Evolutionary conservation across 1,140 invertebrate genomes (phyloP).

Genomic region (Metopolophium dirhodum): DNA sequence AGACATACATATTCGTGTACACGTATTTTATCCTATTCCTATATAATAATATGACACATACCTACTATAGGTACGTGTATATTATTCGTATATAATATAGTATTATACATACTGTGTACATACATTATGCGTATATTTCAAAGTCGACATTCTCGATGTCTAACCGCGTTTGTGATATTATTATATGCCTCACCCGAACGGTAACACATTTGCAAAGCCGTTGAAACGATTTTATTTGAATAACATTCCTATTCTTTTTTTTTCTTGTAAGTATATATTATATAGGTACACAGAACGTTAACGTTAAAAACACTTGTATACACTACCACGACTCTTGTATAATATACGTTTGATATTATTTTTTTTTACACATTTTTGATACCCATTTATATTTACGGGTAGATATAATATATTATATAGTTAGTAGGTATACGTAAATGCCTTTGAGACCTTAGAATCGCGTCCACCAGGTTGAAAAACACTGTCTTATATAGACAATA

Average conservation of each 20-base stretch:
- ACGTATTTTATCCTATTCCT: not conserved
- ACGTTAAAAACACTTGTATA: not conserved
- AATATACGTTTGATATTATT: not conserved
- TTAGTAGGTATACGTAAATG: not conserved
- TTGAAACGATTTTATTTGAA: constrained; percentile 12
- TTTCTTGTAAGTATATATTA: not conserved
- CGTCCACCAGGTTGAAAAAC: too few relatives aligned
- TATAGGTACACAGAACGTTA: not conserved
- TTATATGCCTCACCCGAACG: not conserved
- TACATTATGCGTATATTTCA: not conserved
- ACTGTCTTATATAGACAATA: not conserved
- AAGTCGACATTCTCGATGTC: not conserved
- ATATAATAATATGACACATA: too few relatives aligned
- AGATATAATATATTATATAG: not conserved
- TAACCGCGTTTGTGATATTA: not conserved
- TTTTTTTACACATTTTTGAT: not conserved
- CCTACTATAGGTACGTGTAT: not conserved
- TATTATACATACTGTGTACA: too few relatives aligned
- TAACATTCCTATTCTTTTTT: not conserved
- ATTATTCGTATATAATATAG: not conserved
- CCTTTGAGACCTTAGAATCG: too few relatives aligned
- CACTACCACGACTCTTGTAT: not conserved
- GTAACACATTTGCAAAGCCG: constrained; percentile 19
- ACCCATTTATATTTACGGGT: not conserved
- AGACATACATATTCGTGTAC: not conserved